Percentiles rank a stretch among this genome's conserved stretches.
Conservation (phyloP, 2,113 vertebrate genomes). For the Bufo gargarizans region DNA sequence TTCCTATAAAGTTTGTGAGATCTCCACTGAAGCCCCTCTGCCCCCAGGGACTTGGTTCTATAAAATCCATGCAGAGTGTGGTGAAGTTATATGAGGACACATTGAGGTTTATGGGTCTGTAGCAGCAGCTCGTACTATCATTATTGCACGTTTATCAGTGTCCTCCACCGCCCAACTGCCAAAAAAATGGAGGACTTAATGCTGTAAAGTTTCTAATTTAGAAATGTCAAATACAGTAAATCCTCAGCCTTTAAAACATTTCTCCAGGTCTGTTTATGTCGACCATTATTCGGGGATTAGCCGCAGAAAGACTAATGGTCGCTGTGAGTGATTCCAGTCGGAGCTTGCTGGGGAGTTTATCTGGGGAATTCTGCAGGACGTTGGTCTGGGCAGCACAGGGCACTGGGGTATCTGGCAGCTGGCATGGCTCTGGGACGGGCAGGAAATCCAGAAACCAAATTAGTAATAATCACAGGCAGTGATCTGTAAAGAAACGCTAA, state of each 20-base stretch:
- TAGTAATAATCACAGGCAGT: no score
- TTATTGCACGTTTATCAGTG: constrained; percentile 37
- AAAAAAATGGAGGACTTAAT: constrained; percentile 11
- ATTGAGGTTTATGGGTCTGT: constrained; percentile 35
- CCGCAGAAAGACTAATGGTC: constrained; percentile 53
- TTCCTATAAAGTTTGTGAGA: constrained; percentile 7
- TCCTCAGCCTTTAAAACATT: constrained; percentile 38
- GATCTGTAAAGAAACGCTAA: background rate
- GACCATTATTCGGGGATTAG: constrained; percentile 49
- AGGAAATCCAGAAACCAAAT: background rate
- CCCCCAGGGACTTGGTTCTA: background rate
- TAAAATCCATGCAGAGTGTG: background rate
- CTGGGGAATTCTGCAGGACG: constrained; percentile 27
- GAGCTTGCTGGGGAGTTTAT: constrained; percentile 11
- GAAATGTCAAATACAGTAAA: constrained; percentile 56
- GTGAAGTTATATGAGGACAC: constrained; percentile 49
- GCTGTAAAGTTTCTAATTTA: constrained; percentile 38
- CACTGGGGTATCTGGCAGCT: constrained; percentile 5
- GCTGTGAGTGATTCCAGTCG: constrained; percentile 44
- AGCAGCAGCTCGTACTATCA: constrained; percentile 21
- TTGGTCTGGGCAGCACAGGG: background rate
- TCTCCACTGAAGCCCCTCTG: background rate
- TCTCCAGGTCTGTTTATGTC: constrained; percentile 50
- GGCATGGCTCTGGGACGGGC: background rate
- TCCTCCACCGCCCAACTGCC: constrained; percentile 20